These are phyloP conservation scores for Orthonyx spaldingii DNA, from an alignment of 2,113 vertebrate species.

Conservation along the genomic window DNA sequence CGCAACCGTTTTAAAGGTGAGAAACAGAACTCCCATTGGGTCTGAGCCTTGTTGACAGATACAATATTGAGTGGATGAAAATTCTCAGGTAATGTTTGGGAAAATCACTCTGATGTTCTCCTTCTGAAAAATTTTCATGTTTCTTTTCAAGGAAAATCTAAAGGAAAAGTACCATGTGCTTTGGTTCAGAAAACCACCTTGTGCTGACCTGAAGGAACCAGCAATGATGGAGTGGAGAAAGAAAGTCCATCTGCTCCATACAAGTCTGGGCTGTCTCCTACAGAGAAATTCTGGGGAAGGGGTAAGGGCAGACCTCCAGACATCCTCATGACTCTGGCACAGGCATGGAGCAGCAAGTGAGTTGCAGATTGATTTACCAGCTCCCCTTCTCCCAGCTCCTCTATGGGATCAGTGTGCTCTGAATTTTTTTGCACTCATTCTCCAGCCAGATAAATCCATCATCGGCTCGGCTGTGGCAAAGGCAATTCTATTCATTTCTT, in stretches of 20 bases:
- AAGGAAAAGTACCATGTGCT: not conserved
- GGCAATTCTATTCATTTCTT: not conserved
- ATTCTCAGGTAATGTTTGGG: not conserved
- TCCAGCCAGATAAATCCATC: constrained; percentile 42
- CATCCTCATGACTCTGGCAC: not conserved
- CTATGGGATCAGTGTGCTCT: not conserved
- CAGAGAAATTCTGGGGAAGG: not conserved
- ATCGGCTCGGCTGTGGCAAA: not conserved
- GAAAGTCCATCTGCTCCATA: not conserved
- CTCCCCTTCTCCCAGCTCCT: not conserved
- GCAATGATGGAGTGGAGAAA: not conserved
- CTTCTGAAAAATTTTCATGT: not conserved
- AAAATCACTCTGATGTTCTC: not conserved
- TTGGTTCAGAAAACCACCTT: not conserved
- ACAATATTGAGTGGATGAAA: not conserved
- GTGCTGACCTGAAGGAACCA: not conserved
- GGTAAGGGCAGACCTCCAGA: not conserved
- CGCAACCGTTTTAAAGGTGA: not conserved
- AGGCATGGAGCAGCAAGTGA: fast-evolving
- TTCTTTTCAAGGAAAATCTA: not conserved
- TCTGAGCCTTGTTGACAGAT: not conserved
- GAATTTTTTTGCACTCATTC: not conserved
- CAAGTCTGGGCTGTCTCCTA: not conserved
- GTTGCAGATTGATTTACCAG: not conserved
- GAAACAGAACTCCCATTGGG: not conserved